Base-by-base conservation (phyloP, 2,888 invertebrate genomes). In the Temnothorax ravouxi region DNA sequence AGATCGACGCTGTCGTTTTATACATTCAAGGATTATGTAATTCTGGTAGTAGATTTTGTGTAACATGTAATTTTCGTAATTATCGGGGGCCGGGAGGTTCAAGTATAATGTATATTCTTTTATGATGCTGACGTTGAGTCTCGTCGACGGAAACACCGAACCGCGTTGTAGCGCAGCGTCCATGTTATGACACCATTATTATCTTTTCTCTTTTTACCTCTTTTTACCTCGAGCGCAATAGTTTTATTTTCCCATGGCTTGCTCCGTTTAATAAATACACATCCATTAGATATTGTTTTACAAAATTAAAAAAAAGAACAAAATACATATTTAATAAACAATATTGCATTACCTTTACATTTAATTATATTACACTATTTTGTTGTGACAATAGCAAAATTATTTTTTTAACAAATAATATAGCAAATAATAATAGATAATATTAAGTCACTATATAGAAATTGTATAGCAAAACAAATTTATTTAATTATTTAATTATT, bases 81-180 rank as follows among this genome's bases (percentile, higher is more conserved):
- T 77, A 77, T 77, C 66, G 52, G 9, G 52, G 9, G 0, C 67
- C 18, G 52, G n/a, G 13, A 66, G 54, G 66, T 67, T 77, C 21
- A 75, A 74, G 61, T 54, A 52, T 67, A 54, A 77, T 67, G 52
- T 41, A 77, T 67, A 66, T 66, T 77, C n/a, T 77, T 77, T 77
- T 77, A 77, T 75, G 38, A 62, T 25, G 64, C 50, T 64, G 50
- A 76, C 52, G 54, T 38, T 25, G 47, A 75, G 15, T 61, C 34
- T 29, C 21, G 52, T n/a, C 25, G 52, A 77, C 25, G 76, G 66
- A 77, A 77, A 66, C 13, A 25, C 25, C 9, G 38, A 41, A 41
- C 38, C 21, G 34, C 47, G 62, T 3, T 25, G 50, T 25, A 29
- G n/a, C 41, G 25, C n/a, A 47, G 52, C n/a, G 38, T 66, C 52